Conservation (phyloP, 2,797 vertebrate genomes). For the Neomorphus geoffroyi region DNA sequence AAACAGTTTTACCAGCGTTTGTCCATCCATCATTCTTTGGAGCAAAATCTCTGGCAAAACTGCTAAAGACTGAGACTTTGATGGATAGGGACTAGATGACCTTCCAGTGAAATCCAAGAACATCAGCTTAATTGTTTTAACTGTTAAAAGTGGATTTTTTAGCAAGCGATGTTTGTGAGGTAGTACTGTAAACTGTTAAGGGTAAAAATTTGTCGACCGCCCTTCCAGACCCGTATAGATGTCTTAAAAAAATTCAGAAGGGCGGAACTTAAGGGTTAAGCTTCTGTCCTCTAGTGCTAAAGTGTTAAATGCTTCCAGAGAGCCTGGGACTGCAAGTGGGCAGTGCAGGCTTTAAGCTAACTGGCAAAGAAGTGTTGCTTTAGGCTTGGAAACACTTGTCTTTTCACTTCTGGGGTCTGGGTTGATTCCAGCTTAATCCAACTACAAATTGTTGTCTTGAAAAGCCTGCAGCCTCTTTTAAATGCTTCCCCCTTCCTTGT, state of each 20-base stretch:
- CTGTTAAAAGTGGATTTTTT: background rate
- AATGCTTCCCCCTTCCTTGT: background rate
- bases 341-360: slow-evolving; percentile 17
- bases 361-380: slow-evolving; percentile 65
- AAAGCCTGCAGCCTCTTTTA: slow-evolving; percentile 31
- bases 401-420: slow-evolving; percentile 54
- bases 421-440: slow-evolving; percentile 63
- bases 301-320: slow-evolving; percentile 43
- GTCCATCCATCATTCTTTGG: background rate
- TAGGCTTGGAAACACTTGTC: slow-evolving; percentile 31
- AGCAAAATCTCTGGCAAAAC: slow-evolving; percentile 21
- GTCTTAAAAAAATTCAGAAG: background rate
- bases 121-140: slow-evolving; percentile 3
- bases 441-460: slow-evolving; percentile 64
- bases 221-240: background rate
- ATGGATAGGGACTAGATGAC: slow-evolving; percentile 27
- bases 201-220: background rate
- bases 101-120: slow-evolving; percentile 37
- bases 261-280: background rate
- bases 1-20: background rate
- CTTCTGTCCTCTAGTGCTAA: background rate
- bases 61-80: background rate
- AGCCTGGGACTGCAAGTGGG: slow-evolving; percentile 34
- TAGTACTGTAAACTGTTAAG: background rate
- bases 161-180: background rate